phyloP scores from a whole-genome alignment of 2,113 vertebrate species.

The Lates calcarifer region DNA sequence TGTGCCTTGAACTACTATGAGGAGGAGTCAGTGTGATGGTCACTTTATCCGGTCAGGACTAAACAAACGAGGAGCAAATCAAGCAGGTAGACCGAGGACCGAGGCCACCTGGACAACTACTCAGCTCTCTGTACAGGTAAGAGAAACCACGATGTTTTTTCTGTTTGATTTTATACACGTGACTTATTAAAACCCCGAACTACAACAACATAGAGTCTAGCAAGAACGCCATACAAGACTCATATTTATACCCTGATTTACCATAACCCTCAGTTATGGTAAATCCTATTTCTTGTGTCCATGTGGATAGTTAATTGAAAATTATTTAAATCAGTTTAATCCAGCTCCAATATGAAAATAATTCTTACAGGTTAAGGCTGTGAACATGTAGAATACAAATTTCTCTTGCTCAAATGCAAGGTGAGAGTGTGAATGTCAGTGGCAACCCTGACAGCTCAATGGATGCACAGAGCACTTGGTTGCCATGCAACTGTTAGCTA shows the following conservation, averaged over 20 bases:
- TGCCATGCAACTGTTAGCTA: slow-evolving; percentile 40
- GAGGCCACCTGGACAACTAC: too few species aligned
- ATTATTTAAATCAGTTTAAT: not conserved
- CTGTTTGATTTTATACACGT: not conserved
- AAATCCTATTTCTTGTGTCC: not conserved
- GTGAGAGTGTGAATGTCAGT: slow-evolving; percentile 2
- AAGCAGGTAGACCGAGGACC: too few species aligned
- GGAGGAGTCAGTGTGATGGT: too few species aligned
- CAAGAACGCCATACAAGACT: too few species aligned
- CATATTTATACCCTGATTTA: too few species aligned
- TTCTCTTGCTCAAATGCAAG: not conserved
- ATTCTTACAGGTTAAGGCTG: not conserved
- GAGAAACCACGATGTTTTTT: too few species aligned
- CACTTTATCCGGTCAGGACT: too few species aligned
- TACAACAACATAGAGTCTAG: not conserved
- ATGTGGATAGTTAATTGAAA: not conserved
- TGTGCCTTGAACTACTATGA: too few species aligned
- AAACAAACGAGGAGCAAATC: too few species aligned
- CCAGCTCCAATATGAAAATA: not conserved
- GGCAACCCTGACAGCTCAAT: slow-evolving; percentile 6
- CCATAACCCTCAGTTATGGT: not conserved
- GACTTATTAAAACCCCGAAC: not conserved
- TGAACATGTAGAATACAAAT: not conserved
- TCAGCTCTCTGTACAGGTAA: too few species aligned
- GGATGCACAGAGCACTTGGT: not conserved